Evolutionary conservation across 92 coral and sea anemone species (phyloP).

Genomic region (Actinernus sp.): DNA sequence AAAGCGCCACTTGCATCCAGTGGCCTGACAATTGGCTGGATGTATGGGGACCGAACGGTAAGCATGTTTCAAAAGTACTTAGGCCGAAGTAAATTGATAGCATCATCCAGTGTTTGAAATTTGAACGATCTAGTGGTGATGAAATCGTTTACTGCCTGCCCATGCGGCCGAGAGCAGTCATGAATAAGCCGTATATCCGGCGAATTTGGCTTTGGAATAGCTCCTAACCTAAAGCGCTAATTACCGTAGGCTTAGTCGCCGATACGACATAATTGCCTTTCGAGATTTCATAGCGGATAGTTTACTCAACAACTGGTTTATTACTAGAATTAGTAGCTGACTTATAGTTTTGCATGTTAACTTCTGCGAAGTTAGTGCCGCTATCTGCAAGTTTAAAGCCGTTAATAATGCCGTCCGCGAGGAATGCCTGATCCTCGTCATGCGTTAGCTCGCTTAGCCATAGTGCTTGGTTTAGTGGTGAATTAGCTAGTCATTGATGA

Average conservation of each 20-base stretch:
- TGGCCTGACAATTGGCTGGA: constrained; percentile 10
- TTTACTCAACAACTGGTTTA: constrained; percentile 21
- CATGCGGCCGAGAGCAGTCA: constrained; percentile 37
- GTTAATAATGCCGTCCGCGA: constrained; percentile 25
- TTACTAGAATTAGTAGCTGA: too few relatives aligned
- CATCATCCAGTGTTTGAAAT: constrained; percentile 31
- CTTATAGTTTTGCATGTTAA: too few relatives aligned
- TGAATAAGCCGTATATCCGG: constrained; percentile 21
- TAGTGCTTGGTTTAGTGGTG: too few relatives aligned
- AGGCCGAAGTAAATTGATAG: constrained; percentile 5
- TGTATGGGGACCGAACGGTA: constrained; percentile 26
- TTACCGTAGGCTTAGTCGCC: constrained; percentile 1
- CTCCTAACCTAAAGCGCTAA: constrained; percentile 31
- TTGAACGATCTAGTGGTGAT: constrained; percentile 13
- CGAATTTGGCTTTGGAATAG: constrained; percentile 39
- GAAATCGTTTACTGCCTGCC: constrained; percentile 32
- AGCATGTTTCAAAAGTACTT: constrained; percentile 2
- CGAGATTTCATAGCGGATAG: constrained; percentile 14
- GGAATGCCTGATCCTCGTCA: constrained; percentile 22
- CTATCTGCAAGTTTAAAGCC: constrained; percentile 8
- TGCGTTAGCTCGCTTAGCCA: constrained; percentile 7
- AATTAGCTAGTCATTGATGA: too few relatives aligned
- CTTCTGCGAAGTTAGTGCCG: too few relatives aligned
- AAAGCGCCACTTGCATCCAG: constrained; percentile 20
- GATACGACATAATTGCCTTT: constrained; percentile 27